Conservation (phyloP, 2,888 invertebrate genomes). For the Apoderus coryli region DNA sequence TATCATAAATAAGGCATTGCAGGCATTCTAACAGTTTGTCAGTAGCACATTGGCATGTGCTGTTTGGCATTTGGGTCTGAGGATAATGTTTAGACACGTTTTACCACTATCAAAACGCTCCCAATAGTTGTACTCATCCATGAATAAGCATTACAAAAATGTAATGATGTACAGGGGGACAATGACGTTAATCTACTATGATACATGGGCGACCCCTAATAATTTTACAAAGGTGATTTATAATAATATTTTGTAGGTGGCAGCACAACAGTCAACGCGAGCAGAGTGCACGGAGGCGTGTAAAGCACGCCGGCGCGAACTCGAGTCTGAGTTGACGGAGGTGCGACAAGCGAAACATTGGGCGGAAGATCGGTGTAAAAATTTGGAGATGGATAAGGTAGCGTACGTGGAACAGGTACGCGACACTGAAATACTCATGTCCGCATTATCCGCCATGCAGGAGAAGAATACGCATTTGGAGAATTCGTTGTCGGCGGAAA, state of each 20-base stretch:
- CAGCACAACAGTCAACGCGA: slow-evolving; percentile 24
- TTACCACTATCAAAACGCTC: no score
- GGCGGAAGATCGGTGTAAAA: slow-evolving; percentile 42
- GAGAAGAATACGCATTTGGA: slow-evolving; percentile 88
- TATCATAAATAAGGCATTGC: no score
- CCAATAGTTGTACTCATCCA: no score
- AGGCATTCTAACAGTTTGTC: no score
- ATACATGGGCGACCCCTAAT: no score
- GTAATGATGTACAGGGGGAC: no score
- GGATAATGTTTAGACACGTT: no score
- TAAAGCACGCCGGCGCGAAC: slow-evolving; percentile 38
- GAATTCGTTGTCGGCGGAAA: slow-evolving; percentile 89
- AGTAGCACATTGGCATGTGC: no score
- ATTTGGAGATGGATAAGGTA: slow-evolving; percentile 41
- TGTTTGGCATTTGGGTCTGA: no score
- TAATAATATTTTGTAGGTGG: slow-evolving; percentile 24
- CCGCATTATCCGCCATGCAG: slow-evolving; percentile 67
- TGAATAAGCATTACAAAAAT: no score
- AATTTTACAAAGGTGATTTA: no score
- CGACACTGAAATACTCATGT: slow-evolving; percentile 62
- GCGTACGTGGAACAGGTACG: slow-evolving; percentile 33
- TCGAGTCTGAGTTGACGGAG: slow-evolving; percentile 46
- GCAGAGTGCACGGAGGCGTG: slow-evolving; percentile 32
- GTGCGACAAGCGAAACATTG: slow-evolving; percentile 41
- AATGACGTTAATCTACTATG: no score